Evolutionary conservation across 2,888 invertebrate species (phyloP), one percentile per base, ranked within the genome.

Genomic region (Polylopha cassiicola): DNA sequence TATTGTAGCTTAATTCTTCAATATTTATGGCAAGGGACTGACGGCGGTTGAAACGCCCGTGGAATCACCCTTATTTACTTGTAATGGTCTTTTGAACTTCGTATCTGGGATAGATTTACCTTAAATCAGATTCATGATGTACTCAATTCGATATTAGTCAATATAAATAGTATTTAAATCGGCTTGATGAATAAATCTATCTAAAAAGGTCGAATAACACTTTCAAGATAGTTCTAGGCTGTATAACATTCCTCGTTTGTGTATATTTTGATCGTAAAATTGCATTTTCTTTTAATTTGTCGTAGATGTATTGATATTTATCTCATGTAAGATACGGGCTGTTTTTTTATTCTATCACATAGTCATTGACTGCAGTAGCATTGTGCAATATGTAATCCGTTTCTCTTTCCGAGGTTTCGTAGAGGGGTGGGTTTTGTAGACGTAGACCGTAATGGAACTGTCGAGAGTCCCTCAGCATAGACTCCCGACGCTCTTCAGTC

Each of bases 221-320:
- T 55, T 47, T 24, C 33, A 50, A 58, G 57, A 50, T 53, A 47
- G 51, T 50, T 47, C 55, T 57, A 60, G 54, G 63, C 64, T 65
- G 63, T 55, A 56, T 54, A 64, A 51, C 58, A 78, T 77, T 79
- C 80, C 79, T 78, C 79, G 65, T 65, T 61, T 68, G 65, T 65
- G 62, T 66, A 68, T 63, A 70, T 57, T 59, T 58, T 58, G 55
- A 50, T 51, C 46, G 47, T 52, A 47, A 51, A 44, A 44, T 46
- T 56, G 64, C 59, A 58, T 57, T 58, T 47, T 66, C 69, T 69
- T 74, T 70, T 68, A 64, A 66, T 71, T 71, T 65, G 60, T 65
- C 54, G 73, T 76, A 67, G 65, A 61, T 58, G 53, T 52, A 50
- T 51, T 55, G 53, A 59, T 59, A 48, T 42, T 46, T 51, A 55